Percentiles rank a stretch among this genome's conserved stretches.
These are phyloP conservation scores for Sinotaia quadrata DNA, from an alignment of 2,888 invertebrate species.

Conservation along the genomic window DNA sequence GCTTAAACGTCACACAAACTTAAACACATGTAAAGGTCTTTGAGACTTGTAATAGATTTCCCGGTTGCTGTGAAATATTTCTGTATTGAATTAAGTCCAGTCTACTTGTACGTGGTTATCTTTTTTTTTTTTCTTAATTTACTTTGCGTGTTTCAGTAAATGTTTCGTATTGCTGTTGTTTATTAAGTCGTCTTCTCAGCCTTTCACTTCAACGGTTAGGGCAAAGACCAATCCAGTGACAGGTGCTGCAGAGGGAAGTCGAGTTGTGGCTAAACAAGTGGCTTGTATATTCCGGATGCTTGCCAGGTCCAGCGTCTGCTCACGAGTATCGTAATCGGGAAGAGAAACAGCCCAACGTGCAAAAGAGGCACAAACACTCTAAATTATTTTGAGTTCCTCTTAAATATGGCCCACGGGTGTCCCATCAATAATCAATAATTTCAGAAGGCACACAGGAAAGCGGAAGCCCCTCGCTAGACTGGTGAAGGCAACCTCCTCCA, in stretches of 20 bases:
- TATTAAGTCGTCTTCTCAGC: not conserved
- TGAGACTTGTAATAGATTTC: no score
- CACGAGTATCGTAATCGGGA: no score
- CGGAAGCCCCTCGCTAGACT: conserved; percentile 32
- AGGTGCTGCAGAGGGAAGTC: no score
- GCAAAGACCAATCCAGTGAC: no score
- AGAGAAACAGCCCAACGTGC: no score
- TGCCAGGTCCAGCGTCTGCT: no score
- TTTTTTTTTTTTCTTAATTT: not conserved
- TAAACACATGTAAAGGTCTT: no score
- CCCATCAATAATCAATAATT: conserved; percentile 26
- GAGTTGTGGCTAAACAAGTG: not conserved
- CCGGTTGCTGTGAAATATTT: no score
- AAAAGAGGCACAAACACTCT: conserved; percentile 9
- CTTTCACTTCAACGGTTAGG: not conserved
- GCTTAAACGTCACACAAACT: no score
- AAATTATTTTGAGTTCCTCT: conserved; percentile 13
- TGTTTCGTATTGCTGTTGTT: not conserved
- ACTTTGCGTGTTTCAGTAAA: not conserved
- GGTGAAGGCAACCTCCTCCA: conserved; percentile 24
- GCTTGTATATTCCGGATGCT: not conserved
- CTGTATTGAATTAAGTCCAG: no score
- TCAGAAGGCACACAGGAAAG: conserved; percentile 24
- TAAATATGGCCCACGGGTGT: conserved; percentile 11
- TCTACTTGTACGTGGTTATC: no score